Percentiles rank a stretch among this genome's conserved stretches.
Conservation (phyloP, 2,888 invertebrate genomes). For the Sphinx pinastri region DNA sequence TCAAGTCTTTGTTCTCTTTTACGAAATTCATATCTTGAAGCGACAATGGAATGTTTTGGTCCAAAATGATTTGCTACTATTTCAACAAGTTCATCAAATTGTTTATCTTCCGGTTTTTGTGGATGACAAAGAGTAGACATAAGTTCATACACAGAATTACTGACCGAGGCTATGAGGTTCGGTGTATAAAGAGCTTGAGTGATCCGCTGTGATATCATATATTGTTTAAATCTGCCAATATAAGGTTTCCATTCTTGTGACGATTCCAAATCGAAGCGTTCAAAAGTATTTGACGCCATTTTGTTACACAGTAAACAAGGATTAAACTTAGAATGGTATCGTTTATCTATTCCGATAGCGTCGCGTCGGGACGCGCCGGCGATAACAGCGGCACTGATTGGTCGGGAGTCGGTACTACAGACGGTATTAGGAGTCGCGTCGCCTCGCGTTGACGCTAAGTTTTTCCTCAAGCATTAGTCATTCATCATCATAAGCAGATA, state of each 20-base stretch:
- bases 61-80: slow-evolving; percentile 17
- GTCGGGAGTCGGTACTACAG: too few species aligned
- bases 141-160: not conserved
- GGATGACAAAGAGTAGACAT: slow-evolving; percentile 2
- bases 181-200: not conserved
- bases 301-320: too few species aligned
- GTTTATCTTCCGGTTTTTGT: not conserved
- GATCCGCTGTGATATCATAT: not conserved
- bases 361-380: too few species aligned
- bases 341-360: too few species aligned
- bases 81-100: slow-evolving; percentile 15
- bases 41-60: not conserved
- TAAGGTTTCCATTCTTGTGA: slow-evolving; percentile 13
- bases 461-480: too few species aligned
- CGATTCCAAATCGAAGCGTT: not conserved
- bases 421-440: too few species aligned
- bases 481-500: too few species aligned
- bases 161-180: not conserved
- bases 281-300: too few species aligned
- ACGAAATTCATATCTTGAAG: slow-evolving; percentile 8
- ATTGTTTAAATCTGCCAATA: slow-evolving; percentile 7
- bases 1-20: not conserved
- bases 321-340: too few species aligned
- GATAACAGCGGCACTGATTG: too few species aligned
- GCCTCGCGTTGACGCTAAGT: too few species aligned